Evolutionary conservation across 2,113 vertebrate genomes (phyloP).

Genomic region (Bos indicus): DNA sequence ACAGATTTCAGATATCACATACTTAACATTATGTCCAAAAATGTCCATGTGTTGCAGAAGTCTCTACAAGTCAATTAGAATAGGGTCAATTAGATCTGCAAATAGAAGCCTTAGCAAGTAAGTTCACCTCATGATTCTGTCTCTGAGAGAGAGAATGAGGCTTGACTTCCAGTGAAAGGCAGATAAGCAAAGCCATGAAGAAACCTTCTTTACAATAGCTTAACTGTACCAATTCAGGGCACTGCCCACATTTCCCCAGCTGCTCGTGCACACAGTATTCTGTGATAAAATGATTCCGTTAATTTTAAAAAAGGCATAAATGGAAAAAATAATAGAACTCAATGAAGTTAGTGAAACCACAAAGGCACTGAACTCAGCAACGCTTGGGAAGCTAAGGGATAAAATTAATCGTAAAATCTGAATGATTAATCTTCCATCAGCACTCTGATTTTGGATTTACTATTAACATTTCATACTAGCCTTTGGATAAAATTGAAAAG

Average conservation of each 20-base stretch:
- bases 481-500: not conserved
- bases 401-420: not conserved
- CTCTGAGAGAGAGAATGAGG: not conserved
- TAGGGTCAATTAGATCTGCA: not conserved
- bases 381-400: not conserved
- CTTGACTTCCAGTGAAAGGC: constrained; percentile 17
- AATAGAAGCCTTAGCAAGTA: constrained; percentile 5
- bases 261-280: not conserved
- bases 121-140: not conserved
- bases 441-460: not conserved
- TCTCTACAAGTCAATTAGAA: not conserved
- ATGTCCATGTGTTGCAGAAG: not conserved
- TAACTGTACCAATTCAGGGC: not conserved
- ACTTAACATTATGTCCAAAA: not conserved
- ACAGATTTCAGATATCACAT: constrained; percentile 17
- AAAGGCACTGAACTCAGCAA: not conserved
- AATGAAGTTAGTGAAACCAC: not conserved
- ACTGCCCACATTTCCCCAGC: not conserved
- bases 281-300: not conserved
- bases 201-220: not conserved
- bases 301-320: not conserved
- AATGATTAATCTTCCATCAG: not conserved
- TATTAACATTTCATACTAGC: not conserved
- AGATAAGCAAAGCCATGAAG: not conserved
- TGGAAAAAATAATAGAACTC: not conserved